A percentile compares a stretch with the other conserved stretches of the same genome.
Evolutionary conservation across 2,113 vertebrate species (phyloP).

Genomic region (Equus quagga): DNA sequence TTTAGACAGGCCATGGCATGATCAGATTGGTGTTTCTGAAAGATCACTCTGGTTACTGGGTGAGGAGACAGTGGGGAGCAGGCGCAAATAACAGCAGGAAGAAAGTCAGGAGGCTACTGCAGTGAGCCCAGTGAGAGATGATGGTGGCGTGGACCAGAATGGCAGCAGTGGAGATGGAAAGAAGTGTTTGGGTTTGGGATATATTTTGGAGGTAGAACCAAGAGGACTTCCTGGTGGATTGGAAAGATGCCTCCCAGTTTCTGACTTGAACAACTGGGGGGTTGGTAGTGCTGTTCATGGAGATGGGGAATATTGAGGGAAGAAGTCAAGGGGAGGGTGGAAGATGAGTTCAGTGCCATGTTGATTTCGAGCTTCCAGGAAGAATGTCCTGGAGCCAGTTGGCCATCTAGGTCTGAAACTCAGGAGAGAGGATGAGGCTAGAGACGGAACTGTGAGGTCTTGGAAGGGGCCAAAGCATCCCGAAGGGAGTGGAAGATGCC

Average conservation of each 20-base stretch:
- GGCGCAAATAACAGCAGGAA: constrained; percentile 26
- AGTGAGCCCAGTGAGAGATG: background rate
- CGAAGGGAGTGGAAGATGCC: constrained; percentile 1
- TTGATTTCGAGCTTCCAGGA: background rate
- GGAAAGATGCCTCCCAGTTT: constrained; percentile 31
- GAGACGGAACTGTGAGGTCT: constrained; percentile 12
- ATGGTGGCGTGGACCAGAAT: background rate
- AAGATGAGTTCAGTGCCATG: background rate
- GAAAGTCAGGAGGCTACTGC: background rate
- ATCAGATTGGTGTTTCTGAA: constrained; percentile 13
- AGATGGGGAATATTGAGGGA: background rate
- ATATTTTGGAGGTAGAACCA: constrained; percentile 27
- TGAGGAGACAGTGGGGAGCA: background rate
- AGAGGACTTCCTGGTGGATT: background rate
- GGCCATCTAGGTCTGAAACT: background rate
- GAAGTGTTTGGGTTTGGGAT: background rate
- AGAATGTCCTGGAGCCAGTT: background rate
- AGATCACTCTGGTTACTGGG: constrained; percentile 24
- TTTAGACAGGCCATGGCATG: background rate
- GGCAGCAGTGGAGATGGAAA: background rate
- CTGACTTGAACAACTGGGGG: background rate
- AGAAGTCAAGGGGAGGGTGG: background rate
- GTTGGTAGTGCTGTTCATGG: background rate
- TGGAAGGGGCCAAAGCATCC: background rate
- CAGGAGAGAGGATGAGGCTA: background rate